Base-by-base conservation (phyloP, 2,797 vertebrate genomes). In the Lithobates sylvaticus region DNA sequence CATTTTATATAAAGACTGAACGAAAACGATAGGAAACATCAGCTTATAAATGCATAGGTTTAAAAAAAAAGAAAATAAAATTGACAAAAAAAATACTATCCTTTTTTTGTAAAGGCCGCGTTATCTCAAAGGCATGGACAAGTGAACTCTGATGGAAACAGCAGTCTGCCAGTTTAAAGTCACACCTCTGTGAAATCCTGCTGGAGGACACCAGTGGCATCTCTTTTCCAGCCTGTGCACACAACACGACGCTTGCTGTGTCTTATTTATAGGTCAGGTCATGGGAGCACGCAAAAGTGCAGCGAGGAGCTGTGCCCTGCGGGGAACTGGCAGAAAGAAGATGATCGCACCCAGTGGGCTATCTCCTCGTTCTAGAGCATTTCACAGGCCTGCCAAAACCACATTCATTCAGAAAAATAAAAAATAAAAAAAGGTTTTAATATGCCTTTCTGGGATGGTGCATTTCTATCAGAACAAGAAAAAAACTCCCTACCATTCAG, bases 221-320 rank as follows among this genome's bases (percentile, higher is more conserved):
- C 65, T n/a, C 65, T 34, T 42, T 70, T 69, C 78, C 78, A 81
- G 78, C 34, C 21, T 5, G 34, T 39, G 39, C 18, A 70, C 44
- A 67, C 32, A 67, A 78, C 76, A 81, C n/a, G 67, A 54, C 69
- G 47, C 78, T 32, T 18, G 50, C 21, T 78, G 32, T 69, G 61
- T 77, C 50, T 84, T 84, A 84, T 84, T 84, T 76, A 84, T 84
- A 77, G 82, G 64, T 70, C 64, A 54, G 44, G 29, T 68, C 82
- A 34, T 10, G 32, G 74, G 74, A 76, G 61, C 65, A 12, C 0
- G 27, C 61, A 26, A 64, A 44, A 50, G 61, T 58, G 44, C 36
- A 76, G 29, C 69, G 29, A 39, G 23, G 64, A 39, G 61, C 82
- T 10, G 8, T 39, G 74, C 74, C 73, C 64, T 18, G 82, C 64